A percentile compares a stretch with the other conserved stretches of the same genome.
Conservation (phyloP, 2,888 invertebrate species). For the Drosophila greeni region DNA sequence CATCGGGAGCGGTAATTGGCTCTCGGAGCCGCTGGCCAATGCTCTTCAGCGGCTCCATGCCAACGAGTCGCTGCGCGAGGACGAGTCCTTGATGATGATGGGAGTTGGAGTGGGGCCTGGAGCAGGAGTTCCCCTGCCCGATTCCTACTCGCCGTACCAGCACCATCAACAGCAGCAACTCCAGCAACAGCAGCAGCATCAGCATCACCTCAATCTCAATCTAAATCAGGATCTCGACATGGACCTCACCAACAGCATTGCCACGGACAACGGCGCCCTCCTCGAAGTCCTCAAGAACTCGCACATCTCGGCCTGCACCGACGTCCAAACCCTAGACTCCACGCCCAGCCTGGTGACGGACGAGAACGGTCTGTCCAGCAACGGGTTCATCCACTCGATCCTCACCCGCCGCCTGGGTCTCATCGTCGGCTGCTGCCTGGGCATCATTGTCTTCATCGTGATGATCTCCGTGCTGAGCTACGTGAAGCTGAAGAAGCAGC, state of each 20-base stretch:
- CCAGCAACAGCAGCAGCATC: slow-evolving; percentile 29
- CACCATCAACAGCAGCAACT: slow-evolving; percentile 50
- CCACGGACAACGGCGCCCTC: slow-evolving; percentile 80
- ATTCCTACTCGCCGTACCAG: slow-evolving; percentile 57
- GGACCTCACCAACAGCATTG: slow-evolving; percentile 81
- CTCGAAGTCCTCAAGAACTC: slow-evolving; percentile 84
- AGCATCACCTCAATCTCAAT: slow-evolving; percentile 29
- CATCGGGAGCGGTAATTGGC: slow-evolving; percentile 89
- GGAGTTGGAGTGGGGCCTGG: too few relatives aligned
- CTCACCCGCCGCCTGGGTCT: slow-evolving; percentile 89
- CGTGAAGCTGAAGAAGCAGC: slow-evolving; percentile 90
- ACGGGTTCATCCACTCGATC: slow-evolving; percentile 86
- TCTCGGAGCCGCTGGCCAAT: slow-evolving; percentile 78
- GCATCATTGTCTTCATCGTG: slow-evolving; percentile 90
- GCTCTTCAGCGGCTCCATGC: slow-evolving; percentile 76
- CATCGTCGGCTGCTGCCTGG: slow-evolving; percentile 92
- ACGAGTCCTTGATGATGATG: slow-evolving; percentile 28
- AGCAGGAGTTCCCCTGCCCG: slow-evolving; percentile 45
- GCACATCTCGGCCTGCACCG: slow-evolving; percentile 87
- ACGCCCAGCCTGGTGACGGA: slow-evolving; percentile 83
- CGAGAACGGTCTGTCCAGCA: slow-evolving; percentile 82
- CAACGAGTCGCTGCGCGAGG: slow-evolving; percentile 72
- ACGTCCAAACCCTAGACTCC: slow-evolving; percentile 86
- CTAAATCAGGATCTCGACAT: slow-evolving; percentile 53
- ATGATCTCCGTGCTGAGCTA: slow-evolving; percentile 91